phyloP scores from a whole-genome alignment of 2,888 invertebrate genomes.

The Sisyra terminalis region DNA sequence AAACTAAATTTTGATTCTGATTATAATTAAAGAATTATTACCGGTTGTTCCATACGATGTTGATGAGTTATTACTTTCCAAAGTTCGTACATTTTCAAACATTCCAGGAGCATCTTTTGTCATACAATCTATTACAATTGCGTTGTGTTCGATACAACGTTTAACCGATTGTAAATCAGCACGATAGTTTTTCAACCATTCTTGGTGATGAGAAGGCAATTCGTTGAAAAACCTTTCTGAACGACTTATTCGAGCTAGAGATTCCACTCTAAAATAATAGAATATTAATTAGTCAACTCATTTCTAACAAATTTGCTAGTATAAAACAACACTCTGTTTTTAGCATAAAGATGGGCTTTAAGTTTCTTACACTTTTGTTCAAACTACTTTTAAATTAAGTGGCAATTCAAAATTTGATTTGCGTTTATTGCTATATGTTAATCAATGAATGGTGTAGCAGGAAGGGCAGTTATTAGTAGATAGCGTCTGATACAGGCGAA shows the following conservation, averaged over 20 bases:
- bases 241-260: slow-evolving; percentile 55
- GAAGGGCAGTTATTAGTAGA: too few species aligned
- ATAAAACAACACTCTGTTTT: too few species aligned
- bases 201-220: slow-evolving; percentile 59
- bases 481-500: too few species aligned
- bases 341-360: too few species aligned
- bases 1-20: too few species aligned
- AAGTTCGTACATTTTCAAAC: slow-evolving; percentile 54
- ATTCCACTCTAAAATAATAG: slow-evolving; percentile 45
- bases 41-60: slow-evolving; percentile 16
- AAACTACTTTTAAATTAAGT: too few species aligned
- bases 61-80: slow-evolving; percentile 13
- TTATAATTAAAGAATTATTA: slow-evolving; percentile 15
- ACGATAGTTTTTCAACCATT: slow-evolving; percentile 55
- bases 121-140: slow-evolving; percentile 48
- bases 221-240: slow-evolving; percentile 59
- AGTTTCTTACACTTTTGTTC: too few species aligned
- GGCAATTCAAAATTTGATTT: too few species aligned
- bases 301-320: too few species aligned
- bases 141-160: slow-evolving; percentile 61
- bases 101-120: slow-evolving; percentile 65
- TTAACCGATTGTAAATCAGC: slow-evolving; percentile 58
- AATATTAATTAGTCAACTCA: background rate
- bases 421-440: too few species aligned
- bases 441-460: too few species aligned